Percentiles rank a stretch among this genome's conserved stretches.
Conservation (phyloP, 2,113 vertebrate genomes). For the Oceanodroma tethys region DNA sequence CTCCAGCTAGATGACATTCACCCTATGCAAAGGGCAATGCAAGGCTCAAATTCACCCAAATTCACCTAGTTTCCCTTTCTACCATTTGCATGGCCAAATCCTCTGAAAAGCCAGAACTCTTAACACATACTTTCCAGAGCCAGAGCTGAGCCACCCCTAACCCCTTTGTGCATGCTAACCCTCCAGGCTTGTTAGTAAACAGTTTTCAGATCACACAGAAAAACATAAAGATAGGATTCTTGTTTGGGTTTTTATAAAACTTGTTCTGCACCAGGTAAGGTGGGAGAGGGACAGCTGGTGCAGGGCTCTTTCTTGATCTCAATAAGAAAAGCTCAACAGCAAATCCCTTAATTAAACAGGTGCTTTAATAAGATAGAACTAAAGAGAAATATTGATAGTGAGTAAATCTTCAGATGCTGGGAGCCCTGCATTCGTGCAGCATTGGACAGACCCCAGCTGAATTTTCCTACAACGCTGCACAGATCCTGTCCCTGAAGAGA, state of each 20-base stretch:
- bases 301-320: neutral
- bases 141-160: neutral
- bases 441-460: neutral
- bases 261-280: neutral
- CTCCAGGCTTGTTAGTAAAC: neutral
- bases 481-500: neutral
- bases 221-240: neutral
- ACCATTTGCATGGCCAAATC: neutral
- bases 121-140: neutral
- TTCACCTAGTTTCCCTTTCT: neutral
- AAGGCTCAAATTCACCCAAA: neutral
- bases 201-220: neutral
- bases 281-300: neutral
- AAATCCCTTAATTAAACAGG: neutral
- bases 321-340: neutral
- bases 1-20: neutral
- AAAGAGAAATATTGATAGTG: neutral
- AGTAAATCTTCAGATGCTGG: neutral
- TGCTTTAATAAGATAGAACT: neutral
- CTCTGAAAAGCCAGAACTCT: neutral
- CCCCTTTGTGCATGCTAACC: neutral
- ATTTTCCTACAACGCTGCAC: neutral
- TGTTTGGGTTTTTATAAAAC: neutral
- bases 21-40: neutral
- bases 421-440: neutral